Conservation (phyloP, 2,113 vertebrate species). For the Gracilinanus agilis region DNA sequence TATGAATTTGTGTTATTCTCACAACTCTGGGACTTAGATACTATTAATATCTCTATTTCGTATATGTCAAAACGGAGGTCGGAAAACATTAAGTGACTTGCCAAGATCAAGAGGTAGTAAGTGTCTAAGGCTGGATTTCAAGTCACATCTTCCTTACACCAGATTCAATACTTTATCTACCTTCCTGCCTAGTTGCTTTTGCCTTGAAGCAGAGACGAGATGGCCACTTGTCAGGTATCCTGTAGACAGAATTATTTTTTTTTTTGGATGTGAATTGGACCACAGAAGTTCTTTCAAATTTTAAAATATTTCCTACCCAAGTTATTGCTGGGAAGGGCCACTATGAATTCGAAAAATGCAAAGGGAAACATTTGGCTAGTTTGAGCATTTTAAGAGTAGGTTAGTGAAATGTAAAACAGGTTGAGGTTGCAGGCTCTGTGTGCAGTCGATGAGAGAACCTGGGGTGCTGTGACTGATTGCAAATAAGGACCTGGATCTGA, state of each 20-base stretch:
- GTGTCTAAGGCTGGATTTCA: not conserved
- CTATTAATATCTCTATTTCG: not conserved
- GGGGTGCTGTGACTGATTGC: slow-evolving; percentile 1
- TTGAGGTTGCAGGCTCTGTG: not conserved
- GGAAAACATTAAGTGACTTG: not conserved
- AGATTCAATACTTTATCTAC: not conserved
- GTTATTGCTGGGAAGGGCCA: not conserved
- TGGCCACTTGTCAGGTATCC: not conserved
- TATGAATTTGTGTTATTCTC: not conserved
- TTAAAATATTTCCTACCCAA: not conserved
- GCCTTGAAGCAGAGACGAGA: not conserved
- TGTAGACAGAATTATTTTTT: not conserved
- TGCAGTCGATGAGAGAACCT: not conserved
- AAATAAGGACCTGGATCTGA: slow-evolving; percentile 1
- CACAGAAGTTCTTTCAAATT: not conserved
- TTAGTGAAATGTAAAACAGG: not conserved
- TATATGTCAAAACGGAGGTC: not conserved
- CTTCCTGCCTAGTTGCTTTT: not conserved
- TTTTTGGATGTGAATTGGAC: not conserved
- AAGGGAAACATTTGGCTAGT: not conserved
- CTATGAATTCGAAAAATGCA: not conserved
- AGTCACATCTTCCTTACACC: not conserved
- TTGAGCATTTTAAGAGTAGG: not conserved
- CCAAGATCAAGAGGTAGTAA: not conserved
- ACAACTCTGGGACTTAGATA: not conserved